Evolutionary conservation across 2,888 invertebrate species (phyloP), one percentile per base, ranked within the genome.

Genomic region (Meiosimyza decipiens): DNA sequence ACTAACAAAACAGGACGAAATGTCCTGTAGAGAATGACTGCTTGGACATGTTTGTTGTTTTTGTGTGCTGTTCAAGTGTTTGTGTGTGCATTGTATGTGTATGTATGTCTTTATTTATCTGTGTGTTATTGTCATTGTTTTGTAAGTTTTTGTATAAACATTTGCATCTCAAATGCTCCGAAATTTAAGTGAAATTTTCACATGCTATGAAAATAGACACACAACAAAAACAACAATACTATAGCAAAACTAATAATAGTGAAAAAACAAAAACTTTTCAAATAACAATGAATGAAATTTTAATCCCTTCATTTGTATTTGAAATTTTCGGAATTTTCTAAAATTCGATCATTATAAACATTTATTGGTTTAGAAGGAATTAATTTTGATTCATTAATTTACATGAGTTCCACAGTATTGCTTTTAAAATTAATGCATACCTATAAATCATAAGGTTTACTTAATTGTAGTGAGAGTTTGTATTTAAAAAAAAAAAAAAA

Each of bases 161-260:
- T 15, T 57, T 57, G 12, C 28, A 57, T 57, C 22, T 40, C 40
- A 40, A 40, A 40, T 40, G 40, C 40, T 28, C 13, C 57, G 28
- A 57, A 28, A 57, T 57, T 57, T 57, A 57, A 57, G 57, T 57
- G 22, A 57, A 57, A 57, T 57, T 18, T 12, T 57, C 18, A 28
- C 16, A 15, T 57, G 22, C 57, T 7, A 28, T 28, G 28, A 57
- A 63, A 63, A 63, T 13, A 57, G 5, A 9, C 4, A 57, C 1
- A n/a, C 57, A 57, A n/a, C 18, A 57, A 22, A 4, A 63, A 49
- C 13, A 18, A 18, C 52, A 52, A 55, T 33, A 16, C 63, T 12
- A 47, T n/a, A 18, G 51, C 12, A 28, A 33, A 60, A 60, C 22
- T 40, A 40, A 40, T 40, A 40, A 40, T 7, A 40, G 9, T 40